Evolutionary conservation across 1,140 invertebrate species (phyloP).

Genomic region (Geopemphigus sp.): DNA sequence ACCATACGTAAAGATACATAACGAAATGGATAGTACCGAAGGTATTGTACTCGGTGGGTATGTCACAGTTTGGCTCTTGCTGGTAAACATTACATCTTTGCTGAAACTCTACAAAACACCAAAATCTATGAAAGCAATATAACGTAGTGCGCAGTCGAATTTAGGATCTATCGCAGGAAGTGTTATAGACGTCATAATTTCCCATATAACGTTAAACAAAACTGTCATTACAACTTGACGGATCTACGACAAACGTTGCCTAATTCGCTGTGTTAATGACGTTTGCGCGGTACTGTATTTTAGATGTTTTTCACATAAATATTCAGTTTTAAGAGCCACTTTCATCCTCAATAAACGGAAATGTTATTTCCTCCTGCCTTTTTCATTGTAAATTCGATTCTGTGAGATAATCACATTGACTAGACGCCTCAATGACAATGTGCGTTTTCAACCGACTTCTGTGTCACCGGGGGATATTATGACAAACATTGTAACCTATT

Average conservation of each 20-base stretch:
- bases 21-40: constrained; percentile 51
- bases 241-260: constrained; percentile 50
- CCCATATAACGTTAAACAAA: constrained; percentile 39
- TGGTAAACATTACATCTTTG: constrained; percentile 32
- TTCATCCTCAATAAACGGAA: constrained; percentile 28
- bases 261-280: constrained; percentile 47
- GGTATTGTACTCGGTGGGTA: constrained; percentile 51
- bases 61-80: constrained; percentile 20
- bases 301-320: constrained; percentile 18
- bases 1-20: constrained; percentile 49
- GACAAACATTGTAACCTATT: no score
- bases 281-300: constrained; percentile 26
- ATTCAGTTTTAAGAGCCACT: no score
- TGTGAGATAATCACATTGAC: constrained; percentile 40
- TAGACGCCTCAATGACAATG: no score
- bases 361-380: constrained; percentile 20
- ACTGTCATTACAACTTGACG: constrained; percentile 50
- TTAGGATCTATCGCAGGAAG: constrained; percentile 20
- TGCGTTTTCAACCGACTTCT: no score
- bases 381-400: constrained; percentile 24
- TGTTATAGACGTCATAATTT: constrained; percentile 36
- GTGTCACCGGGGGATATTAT: no score
- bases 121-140: constrained; percentile 7
- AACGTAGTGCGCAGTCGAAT: constrained; percentile 32
- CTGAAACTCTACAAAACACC: no score